phyloP scores from a whole-genome alignment of 2,113 vertebrate genomes.

The Erpornis zantholeuca region DNA sequence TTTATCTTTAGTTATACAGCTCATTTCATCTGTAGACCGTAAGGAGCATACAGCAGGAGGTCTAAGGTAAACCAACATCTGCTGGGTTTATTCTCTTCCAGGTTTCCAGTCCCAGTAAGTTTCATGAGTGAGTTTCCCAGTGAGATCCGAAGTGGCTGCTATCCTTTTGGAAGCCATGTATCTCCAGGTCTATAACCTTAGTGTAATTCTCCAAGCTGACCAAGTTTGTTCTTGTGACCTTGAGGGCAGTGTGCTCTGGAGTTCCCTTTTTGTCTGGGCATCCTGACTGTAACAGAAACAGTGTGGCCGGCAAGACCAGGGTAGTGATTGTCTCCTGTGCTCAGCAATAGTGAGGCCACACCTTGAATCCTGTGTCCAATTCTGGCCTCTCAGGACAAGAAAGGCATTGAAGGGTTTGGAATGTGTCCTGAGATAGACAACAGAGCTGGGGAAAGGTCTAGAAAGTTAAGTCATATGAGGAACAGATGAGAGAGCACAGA shows the following conservation, averaged over 20 bases:
- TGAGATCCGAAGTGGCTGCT: background rate
- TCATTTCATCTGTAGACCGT: background rate
- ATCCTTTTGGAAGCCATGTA: background rate
- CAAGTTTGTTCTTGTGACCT: background rate
- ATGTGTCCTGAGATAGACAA: background rate
- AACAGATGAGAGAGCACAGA: background rate
- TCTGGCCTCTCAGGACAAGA: background rate
- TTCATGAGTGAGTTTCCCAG: background rate
- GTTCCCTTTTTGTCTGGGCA: background rate
- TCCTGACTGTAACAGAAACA: background rate
- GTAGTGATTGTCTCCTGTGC: background rate
- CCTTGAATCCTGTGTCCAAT: background rate
- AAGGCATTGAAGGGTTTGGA: background rate
- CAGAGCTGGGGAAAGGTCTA: background rate
- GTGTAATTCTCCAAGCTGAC: background rate
- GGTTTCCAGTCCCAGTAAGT: background rate
- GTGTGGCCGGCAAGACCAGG: background rate
- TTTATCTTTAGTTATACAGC: background rate
- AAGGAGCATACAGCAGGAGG: background rate
- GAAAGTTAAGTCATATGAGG: background rate
- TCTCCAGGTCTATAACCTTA: background rate
- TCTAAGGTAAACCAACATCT: background rate
- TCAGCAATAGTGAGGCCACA: background rate
- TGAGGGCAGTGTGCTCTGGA: background rate
- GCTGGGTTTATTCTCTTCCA: background rate